Evolutionary conservation across 2,113 vertebrate genomes (phyloP).

Genomic region (Silurus glanis): DNA sequence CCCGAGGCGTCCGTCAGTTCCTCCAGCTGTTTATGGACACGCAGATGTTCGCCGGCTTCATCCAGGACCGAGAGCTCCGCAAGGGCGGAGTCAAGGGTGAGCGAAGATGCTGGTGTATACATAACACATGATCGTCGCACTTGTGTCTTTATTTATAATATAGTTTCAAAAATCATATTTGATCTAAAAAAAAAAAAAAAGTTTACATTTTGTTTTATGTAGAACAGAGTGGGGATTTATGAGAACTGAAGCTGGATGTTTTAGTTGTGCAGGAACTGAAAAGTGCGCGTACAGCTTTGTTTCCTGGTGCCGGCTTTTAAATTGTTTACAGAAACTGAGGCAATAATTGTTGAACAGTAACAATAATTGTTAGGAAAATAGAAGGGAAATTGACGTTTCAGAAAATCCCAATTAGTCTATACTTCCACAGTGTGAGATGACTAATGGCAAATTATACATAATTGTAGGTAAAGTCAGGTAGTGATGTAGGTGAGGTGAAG

Average conservation of each 20-base stretch:
- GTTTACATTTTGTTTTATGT: too few species aligned
- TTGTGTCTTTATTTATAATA: not conserved
- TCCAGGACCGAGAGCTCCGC: conserved; percentile 92
- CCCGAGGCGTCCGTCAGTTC: conserved; percentile 85
- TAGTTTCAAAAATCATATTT: not conserved
- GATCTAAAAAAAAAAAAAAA: not conserved
- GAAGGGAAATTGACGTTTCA: not conserved
- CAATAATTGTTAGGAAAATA: not conserved
- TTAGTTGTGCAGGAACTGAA: not conserved
- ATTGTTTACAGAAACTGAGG: not conserved
- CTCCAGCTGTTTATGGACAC: conserved; percentile 98
- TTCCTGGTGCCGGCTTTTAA: not conserved
- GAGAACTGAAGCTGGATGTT: not conserved
- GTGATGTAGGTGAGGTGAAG: too few species aligned
- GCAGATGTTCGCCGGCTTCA: conserved; percentile 97
- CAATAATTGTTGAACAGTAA: too few species aligned
- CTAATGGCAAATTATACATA: not conserved
- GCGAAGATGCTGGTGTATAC: not conserved
- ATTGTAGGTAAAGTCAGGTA: not conserved
- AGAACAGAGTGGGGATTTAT: not conserved
- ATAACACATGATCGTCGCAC: too few species aligned
- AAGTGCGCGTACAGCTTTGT: too few species aligned
- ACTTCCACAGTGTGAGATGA: not conserved
- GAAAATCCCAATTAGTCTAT: not conserved
- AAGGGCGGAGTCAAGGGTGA: conserved; percentile 84